Percentiles rank a stretch among this genome's conserved stretches.
These are phyloP conservation scores for Zophobas morio DNA, from an alignment of 1,140 invertebrate genomes.

Conservation along the genomic window DNA sequence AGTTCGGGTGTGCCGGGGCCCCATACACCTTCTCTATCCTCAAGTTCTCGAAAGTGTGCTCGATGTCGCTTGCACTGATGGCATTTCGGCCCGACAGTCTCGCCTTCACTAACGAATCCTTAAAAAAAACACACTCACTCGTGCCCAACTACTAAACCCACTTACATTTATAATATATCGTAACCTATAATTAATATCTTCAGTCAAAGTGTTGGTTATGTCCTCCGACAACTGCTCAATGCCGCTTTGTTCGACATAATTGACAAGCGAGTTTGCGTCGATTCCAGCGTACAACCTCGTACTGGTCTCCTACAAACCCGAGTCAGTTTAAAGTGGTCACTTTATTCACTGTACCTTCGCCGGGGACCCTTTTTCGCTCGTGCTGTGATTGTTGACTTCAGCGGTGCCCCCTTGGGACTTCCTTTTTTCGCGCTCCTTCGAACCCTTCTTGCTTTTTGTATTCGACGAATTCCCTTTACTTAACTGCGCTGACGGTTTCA, in stretches of 20 bases:
- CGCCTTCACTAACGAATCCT: constrained; percentile 63
- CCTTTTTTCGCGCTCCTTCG: constrained; percentile 58
- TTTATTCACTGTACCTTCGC: constrained; percentile 53
- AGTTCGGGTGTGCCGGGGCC: constrained; percentile 58
- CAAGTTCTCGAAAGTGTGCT: constrained; percentile 61
- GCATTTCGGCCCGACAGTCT: constrained; percentile 59
- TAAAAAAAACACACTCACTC: constrained; percentile 49
- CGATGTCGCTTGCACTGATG: constrained; percentile 61
- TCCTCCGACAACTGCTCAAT: constrained; percentile 59
- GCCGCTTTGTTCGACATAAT: constrained; percentile 59
- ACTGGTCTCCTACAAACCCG: constrained; percentile 57
- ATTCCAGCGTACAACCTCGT: constrained; percentile 62
- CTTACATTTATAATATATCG: constrained; percentile 65
- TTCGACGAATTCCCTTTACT: constrained; percentile 6
- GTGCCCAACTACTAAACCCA: constrained; percentile 38
- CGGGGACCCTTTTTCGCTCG: constrained; percentile 58
- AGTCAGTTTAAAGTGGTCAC: constrained; percentile 29
- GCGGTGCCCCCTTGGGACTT: constrained; percentile 53
- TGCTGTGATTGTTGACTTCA: constrained; percentile 39
- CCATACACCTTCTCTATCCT: constrained; percentile 64
- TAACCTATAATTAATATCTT: constrained; percentile 66
- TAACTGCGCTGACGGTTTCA: constrained; percentile 5
- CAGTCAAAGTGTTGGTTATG: constrained; percentile 59
- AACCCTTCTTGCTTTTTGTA: constrained; percentile 53
- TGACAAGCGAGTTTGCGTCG: constrained; percentile 56